Evolutionary conservation across 2,797 vertebrate species (phyloP).

Genomic region (Myiotriccus ornatus): DNA sequence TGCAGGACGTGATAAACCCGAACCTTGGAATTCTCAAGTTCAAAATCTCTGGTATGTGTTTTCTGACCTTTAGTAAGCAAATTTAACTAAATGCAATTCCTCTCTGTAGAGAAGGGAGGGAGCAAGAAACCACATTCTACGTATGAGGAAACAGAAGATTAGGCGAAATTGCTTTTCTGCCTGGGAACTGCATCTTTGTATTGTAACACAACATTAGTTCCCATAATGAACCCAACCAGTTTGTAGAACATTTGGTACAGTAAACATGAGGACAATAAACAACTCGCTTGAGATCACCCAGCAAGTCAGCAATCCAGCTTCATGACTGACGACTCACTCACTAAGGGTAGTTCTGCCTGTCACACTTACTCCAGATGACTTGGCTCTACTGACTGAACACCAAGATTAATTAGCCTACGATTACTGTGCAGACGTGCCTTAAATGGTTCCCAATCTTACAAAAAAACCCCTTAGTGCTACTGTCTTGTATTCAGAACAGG

Average conservation of each 20-base stretch:
- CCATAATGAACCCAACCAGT: not conserved
- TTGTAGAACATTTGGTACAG: slow-evolving; percentile 31
- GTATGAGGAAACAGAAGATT: not conserved
- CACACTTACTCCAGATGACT: not conserved
- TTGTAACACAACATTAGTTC: not conserved
- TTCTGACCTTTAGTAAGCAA: not conserved
- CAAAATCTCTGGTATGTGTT: not conserved
- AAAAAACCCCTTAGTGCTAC: not conserved
- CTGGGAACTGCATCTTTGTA: slow-evolving; percentile 1
- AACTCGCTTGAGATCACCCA: slow-evolving; percentile 27
- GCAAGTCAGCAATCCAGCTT: not conserved
- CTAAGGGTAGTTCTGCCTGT: not conserved
- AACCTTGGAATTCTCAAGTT: not conserved
- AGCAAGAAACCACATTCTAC: not conserved
- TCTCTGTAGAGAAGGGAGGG: not conserved
- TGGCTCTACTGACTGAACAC: not conserved
- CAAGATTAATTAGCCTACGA: not conserved
- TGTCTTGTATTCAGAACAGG: not conserved
- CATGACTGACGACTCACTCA: not conserved
- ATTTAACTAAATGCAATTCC: not conserved
- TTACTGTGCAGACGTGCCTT: not conserved
- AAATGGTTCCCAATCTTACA: not conserved
- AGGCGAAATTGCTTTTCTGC: not conserved
- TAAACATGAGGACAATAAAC: slow-evolving; percentile 39
- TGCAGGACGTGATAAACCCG: not conserved